Evolutionary conservation across 2,888 invertebrate species (phyloP).

Genomic region (Agonopterix arenella): DNA sequence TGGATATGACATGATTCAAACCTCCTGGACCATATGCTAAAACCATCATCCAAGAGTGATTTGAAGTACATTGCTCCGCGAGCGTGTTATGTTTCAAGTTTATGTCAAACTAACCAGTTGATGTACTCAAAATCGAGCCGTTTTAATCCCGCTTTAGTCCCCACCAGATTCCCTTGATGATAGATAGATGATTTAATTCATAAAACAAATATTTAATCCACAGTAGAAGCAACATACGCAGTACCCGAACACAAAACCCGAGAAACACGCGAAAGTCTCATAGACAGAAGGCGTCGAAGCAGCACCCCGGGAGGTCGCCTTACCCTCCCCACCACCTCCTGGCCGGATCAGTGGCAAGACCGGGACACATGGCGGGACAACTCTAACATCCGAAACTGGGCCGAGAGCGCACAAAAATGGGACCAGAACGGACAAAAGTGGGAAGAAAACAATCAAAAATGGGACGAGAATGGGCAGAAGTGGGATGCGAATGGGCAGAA

Average conservation of each 20-base stretch:
- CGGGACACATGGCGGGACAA: slow-evolving; percentile 31
- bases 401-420: slow-evolving; percentile 30
- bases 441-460: slow-evolving; percentile 15
- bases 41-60: too few relatives aligned
- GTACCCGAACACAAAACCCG: slow-evolving; percentile 60
- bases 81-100: too few relatives aligned
- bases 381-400: slow-evolving; percentile 28
- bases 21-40: too few relatives aligned
- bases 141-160: too few relatives aligned
- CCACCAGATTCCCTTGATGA: too few relatives aligned
- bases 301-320: slow-evolving; percentile 59
- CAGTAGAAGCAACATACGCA: slow-evolving; percentile 63
- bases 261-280: slow-evolving; percentile 46
- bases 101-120: too few relatives aligned
- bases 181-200: too few relatives aligned
- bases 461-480: slow-evolving; percentile 54
- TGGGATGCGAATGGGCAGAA: slow-evolving; percentile 42
- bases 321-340: slow-evolving; percentile 42
- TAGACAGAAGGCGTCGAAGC: slow-evolving; percentile 56
- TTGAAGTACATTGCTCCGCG: too few relatives aligned
- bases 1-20: too few relatives aligned
- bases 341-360: slow-evolving; percentile 32
- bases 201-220: background rate
- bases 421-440: slow-evolving; percentile 16
- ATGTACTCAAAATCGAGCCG: too few relatives aligned